Evolutionary conservation across 2,113 vertebrate genomes (phyloP).

Genomic region (Calyptommatus sinebrachiatus): DNA sequence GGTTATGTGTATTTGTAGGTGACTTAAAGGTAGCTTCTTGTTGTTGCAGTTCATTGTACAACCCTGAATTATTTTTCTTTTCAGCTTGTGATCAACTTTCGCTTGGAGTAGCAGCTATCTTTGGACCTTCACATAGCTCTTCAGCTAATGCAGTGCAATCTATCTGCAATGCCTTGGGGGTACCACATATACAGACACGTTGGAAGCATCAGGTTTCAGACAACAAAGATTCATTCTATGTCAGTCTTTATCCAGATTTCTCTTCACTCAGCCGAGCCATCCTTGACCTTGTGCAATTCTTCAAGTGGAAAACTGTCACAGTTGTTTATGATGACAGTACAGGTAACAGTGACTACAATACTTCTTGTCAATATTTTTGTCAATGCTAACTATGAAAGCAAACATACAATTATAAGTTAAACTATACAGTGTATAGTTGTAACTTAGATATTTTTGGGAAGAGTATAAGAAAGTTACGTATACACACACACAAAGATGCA

Average conservation of each 20-base stretch:
- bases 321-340: slow-evolving; percentile 99
- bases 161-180: slow-evolving; percentile 96
- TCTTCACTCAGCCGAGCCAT: slow-evolving; percentile 97
- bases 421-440: too few species aligned
- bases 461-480: too few species aligned
- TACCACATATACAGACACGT: slow-evolving; percentile 97
- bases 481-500: neutral
- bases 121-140: slow-evolving; percentile 97
- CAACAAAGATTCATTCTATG: slow-evolving; percentile 97
- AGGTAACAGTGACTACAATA: slow-evolving; percentile 76
- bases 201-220: slow-evolving; percentile 99
- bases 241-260: slow-evolving; percentile 97
- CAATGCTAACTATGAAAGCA: neutral
- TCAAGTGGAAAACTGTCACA: slow-evolving; percentile 98
- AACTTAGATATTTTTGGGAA: too few species aligned
- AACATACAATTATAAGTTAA: neutral
- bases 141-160: slow-evolving; percentile 98
- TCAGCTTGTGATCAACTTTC: slow-evolving; percentile 98
- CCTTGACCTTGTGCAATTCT: slow-evolving; percentile 97
- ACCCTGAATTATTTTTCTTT: slow-evolving; percentile 22
- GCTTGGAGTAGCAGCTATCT: slow-evolving; percentile 97
- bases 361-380: neutral
- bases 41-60: neutral
- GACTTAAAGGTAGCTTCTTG: neutral
- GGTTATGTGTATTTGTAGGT: neutral